phyloP scores from a whole-genome alignment of 2,888 invertebrate genomes.

The Notodonta dromedarius region DNA sequence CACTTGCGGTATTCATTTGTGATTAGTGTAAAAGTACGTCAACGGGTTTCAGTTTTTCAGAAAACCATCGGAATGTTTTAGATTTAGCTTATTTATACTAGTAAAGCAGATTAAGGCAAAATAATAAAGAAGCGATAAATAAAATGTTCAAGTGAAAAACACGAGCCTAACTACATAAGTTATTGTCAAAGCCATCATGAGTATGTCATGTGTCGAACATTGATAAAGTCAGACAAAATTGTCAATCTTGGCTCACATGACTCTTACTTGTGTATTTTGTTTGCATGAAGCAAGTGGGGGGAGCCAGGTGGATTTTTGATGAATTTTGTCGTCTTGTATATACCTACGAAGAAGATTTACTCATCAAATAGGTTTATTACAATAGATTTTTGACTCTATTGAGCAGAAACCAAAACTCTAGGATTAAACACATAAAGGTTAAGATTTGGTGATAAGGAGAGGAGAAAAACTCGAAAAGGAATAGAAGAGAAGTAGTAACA shows the following conservation, averaged over 20 bases:
- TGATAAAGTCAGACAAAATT: constrained; percentile 50
- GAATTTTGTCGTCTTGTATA: constrained; percentile 79
- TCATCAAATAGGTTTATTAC: constrained; percentile 26
- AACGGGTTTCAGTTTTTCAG: background rate
- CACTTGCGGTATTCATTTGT: constrained; percentile 22
- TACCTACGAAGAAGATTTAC: constrained; percentile 77
- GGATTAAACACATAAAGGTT: background rate
- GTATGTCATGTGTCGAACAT: constrained; percentile 53
- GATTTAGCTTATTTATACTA: background rate
- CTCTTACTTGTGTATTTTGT: constrained; percentile 79
- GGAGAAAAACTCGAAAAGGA: background rate
- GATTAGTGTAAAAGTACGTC: constrained; percentile 1
- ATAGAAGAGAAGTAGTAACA: background rate
- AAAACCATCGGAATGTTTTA: background rate
- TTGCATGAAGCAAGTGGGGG: constrained; percentile 80
- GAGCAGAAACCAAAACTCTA: constrained; percentile 3
- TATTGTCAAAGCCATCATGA: constrained; percentile 56
- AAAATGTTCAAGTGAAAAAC: constrained; percentile 4
- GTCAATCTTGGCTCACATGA: constrained; percentile 57
- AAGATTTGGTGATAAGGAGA: background rate
- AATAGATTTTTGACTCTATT: background rate
- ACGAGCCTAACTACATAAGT: constrained; percentile 63
- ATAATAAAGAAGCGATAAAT: constrained; percentile 7
- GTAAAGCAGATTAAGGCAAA: constrained; percentile 14
- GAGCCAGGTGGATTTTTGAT: constrained; percentile 76